Evolutionary conservation across 2,113 vertebrate species (phyloP), one percentile per base, ranked within the genome.

Genomic region (Megatriorchis doriae): DNA sequence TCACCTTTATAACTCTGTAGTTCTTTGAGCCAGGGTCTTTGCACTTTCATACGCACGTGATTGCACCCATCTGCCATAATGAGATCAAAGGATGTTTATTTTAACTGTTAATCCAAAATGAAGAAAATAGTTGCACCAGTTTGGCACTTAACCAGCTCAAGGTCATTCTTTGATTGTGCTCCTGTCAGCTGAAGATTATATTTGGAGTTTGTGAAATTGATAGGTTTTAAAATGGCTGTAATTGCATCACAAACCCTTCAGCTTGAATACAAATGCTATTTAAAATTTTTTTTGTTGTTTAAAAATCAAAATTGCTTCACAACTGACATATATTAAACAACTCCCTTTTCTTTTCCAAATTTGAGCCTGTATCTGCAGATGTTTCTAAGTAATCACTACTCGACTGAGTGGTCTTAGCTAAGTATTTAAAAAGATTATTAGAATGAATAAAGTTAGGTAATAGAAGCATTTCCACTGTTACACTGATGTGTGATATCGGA

Each of bases 31-130:
- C 36, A 55, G n/a, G 23, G 42, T 86, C 61, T 91, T 89, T 93
- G 31, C 36, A 48, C 63, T 71, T 94, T 81, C 25, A 67, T 82
- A 68, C 29, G 36, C 32, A 81, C 0, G 0, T 81, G 84, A 85
- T 67, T 91, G 52, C 52, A 87, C 87, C 65, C 70, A 72, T 87
- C 34, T 91, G 80, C 48, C 5, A 0, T 65, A 81, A 84, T 61
- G 62, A 77, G 45, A 90, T 90, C 43, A 81, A 92, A 95, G 80
- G 83, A 66, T 40, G 27, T 78, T 92, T 86, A 52, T 90, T 94
- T 92, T 89, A 93, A 65, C 52, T 93, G 19, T 36, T 94, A 80
- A 74, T 79, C 23, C 36, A 72, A 93, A 96, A 91, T 43, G 3
- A 87, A 93, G 53, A 74, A 70, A 82, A 68, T 22, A 48, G 34